Conservation (phyloP, 1,140 invertebrate species). For the Belonocnema kinseyi region DNA sequence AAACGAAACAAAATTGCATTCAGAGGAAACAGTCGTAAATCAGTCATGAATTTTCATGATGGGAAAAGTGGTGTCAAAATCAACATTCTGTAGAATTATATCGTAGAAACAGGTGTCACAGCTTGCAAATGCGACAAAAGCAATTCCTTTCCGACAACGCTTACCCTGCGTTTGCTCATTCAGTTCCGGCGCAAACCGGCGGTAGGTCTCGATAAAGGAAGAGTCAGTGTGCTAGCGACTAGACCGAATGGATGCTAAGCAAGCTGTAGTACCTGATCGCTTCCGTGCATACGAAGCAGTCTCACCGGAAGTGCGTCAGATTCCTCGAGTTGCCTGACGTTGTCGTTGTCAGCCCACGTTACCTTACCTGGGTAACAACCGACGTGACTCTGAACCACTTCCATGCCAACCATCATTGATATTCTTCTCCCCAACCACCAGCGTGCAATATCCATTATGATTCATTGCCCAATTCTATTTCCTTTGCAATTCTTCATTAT, state of each 20-base stretch:
- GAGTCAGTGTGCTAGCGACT: slow-evolving; percentile 51
- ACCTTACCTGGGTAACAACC: slow-evolving; percentile 48
- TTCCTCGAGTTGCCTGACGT: slow-evolving; percentile 56
- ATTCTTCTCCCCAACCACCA: background rate
- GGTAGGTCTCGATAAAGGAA: slow-evolving; percentile 54
- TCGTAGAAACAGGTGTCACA: background rate
- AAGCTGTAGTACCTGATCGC: slow-evolving; percentile 72
- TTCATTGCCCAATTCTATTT: slow-evolving; percentile 14
- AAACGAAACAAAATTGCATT: background rate
- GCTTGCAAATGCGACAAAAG: background rate
- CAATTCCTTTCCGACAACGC: slow-evolving; percentile 40
- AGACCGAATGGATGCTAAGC: slow-evolving; percentile 72
- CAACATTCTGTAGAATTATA: background rate
- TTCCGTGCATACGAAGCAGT: slow-evolving; percentile 71
- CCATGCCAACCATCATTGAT: slow-evolving; percentile 4
- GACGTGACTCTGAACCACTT: slow-evolving; percentile 44
- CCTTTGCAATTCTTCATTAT: background rate
- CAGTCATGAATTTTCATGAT: slow-evolving; percentile 2
- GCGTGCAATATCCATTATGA: background rate
- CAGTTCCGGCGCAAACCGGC: slow-evolving; percentile 51
- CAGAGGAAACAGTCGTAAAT: background rate
- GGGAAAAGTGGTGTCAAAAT: too few relatives aligned
- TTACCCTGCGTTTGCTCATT: slow-evolving; percentile 44
- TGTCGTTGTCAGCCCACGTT: slow-evolving; percentile 45
- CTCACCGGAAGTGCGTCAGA: slow-evolving; percentile 71